These are phyloP conservation scores for Brevimyrus niger DNA, from an alignment of 2,113 vertebrate genomes.

Conservation along the genomic window DNA sequence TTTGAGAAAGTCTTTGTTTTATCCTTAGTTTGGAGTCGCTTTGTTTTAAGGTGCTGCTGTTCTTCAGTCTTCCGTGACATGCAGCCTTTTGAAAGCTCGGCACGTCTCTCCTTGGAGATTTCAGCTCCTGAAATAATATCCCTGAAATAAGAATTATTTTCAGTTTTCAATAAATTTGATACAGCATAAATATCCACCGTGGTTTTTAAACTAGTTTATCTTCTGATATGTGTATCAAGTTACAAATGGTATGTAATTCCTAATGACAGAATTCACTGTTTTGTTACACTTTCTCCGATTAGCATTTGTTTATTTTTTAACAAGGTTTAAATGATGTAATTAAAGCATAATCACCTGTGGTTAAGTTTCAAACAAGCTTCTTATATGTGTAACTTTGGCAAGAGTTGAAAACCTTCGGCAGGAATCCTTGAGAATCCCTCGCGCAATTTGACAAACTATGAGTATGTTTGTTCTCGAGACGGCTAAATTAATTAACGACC, in stretches of 20 bases:
- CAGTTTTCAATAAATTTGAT: not conserved
- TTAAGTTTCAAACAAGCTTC: not conserved
- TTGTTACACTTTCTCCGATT: not conserved
- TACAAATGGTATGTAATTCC: not conserved
- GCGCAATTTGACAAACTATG: not conserved
- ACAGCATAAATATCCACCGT: not conserved
- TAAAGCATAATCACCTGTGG: not conserved
- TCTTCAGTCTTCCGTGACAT: not conserved
- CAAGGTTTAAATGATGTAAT: not conserved
- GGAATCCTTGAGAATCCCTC: not conserved
- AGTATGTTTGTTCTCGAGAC: not conserved
- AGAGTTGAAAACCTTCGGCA: not conserved
- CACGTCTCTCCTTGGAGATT: not conserved
- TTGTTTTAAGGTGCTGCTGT: not conserved
- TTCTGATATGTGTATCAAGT: not conserved
- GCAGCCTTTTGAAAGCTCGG: not conserved
- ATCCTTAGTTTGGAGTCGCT: not conserved
- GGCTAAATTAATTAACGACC: not conserved
- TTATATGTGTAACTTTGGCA: not conserved
- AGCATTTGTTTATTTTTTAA: not conserved
- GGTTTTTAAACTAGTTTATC: not conserved
- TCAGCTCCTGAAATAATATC: not conserved
- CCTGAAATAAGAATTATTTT: not conserved
- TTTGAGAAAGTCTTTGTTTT: too few species aligned
- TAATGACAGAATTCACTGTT: not conserved